Evolutionary conservation across 2,888 invertebrate species (phyloP).

Genomic region (Eilema caniola): DNA sequence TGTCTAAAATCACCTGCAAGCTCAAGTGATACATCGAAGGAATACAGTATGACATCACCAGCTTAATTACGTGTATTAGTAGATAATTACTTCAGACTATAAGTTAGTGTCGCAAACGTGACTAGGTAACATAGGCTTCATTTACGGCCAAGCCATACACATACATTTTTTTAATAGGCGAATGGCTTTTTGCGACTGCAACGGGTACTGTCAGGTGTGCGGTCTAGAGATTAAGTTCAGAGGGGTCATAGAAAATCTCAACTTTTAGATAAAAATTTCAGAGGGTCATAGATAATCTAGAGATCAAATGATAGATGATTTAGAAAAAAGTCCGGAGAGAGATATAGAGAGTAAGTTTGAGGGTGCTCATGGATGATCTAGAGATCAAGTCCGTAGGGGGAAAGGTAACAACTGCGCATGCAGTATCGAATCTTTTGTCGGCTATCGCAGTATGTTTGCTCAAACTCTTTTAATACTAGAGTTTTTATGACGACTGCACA

Average conservation of each 20-base stretch:
- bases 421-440: too few relatives aligned
- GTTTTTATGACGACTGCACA: neutral
- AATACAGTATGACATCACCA: conserved; percentile 34
- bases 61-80: conserved; percentile 33
- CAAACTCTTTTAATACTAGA: neutral
- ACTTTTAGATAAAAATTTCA: too few relatives aligned
- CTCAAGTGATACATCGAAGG: neutral
- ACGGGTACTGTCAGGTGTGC: too few relatives aligned
- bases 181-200: neutral
- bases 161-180: conserved; percentile 29
- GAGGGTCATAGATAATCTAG: neutral
- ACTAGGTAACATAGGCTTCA: conserved; percentile 31
- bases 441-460: too few relatives aligned
- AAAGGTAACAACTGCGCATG: too few relatives aligned
- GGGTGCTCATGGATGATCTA: too few relatives aligned
- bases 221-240: too few relatives aligned
- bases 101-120: conserved; percentile 38
- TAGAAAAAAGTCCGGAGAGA: too few relatives aligned
- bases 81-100: conserved; percentile 33
- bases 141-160: conserved; percentile 10
- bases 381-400: too few relatives aligned
- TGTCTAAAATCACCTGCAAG: conserved; percentile 2
- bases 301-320: too few relatives aligned
- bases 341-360: too few relatives aligned
- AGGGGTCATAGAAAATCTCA: too few relatives aligned